Conservation (phyloP, 2,888 invertebrate species). For the Platerodrilus igneus region DNA sequence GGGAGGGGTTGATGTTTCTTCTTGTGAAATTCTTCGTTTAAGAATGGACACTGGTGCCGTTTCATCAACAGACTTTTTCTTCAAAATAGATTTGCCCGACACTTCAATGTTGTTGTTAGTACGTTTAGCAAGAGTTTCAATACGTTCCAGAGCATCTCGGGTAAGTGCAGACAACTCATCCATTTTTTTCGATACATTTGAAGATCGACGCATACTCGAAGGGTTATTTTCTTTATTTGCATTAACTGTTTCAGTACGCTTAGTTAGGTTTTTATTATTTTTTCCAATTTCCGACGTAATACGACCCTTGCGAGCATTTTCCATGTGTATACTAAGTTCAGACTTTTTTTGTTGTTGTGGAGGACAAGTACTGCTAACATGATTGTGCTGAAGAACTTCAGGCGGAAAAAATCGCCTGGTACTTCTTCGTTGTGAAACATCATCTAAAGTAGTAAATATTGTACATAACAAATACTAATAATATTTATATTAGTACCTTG, state of each 20-base stretch:
- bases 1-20: conserved; percentile 42
- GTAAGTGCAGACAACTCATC: conserved; percentile 62
- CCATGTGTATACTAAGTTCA: conserved; percentile 46
- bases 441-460: conserved; percentile 33
- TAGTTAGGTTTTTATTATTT: conserved; percentile 23
- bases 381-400: conserved; percentile 37
- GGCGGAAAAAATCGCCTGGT: conserved; percentile 40
- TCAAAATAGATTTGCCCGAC: conserved; percentile 55
- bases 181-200: conserved; percentile 53
- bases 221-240: conserved; percentile 3
- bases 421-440: conserved; percentile 36
- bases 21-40: conserved; percentile 53
- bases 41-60: conserved; percentile 54
- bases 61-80: conserved; percentile 60
- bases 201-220: conserved; percentile 14
- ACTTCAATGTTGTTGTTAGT: conserved; percentile 15
- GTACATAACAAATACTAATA: not conserved
- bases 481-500: conserved; percentile 6
- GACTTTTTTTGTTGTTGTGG: conserved; percentile 34
- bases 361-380: conserved; percentile 35
- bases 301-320: conserved; percentile 44
- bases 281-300: conserved; percentile 37
- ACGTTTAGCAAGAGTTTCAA: conserved; percentile 57
- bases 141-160: conserved; percentile 63
- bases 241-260: no score